A percentile compares a stretch with the other conserved stretches of the same genome.
Evolutionary conservation across 1,140 invertebrate species (phyloP).

Genomic region (Temnothorax nylanderi): DNA sequence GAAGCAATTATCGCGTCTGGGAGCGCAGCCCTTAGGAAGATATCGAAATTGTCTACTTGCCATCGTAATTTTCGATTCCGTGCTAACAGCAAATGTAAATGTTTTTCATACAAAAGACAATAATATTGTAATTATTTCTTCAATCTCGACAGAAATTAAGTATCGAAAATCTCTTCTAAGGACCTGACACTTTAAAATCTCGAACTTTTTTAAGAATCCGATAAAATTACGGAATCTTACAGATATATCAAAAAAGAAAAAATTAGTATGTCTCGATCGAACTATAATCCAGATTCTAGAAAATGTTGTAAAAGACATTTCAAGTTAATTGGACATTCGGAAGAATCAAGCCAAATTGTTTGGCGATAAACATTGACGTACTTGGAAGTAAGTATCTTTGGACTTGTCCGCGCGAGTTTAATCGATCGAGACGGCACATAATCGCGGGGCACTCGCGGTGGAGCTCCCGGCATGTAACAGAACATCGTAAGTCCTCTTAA

Average conservation of each 20-base stretch:
- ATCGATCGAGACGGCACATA: constrained; percentile 60
- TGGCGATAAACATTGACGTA: background rate
- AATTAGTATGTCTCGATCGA: background rate
- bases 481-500: constrained; percentile 66
- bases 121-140: background rate
- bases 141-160: background rate
- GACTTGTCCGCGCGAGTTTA: constrained; percentile 34
- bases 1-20: constrained; percentile 22
- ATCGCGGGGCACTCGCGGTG: constrained; percentile 64
- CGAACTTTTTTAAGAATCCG: background rate
- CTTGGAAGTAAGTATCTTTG: background rate
- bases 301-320: background rate
- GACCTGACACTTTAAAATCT: background rate
- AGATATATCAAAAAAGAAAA: background rate
- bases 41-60: background rate
- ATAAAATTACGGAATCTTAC: background rate
- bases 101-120: background rate
- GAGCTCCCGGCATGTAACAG: constrained; percentile 53
- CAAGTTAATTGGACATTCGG: background rate
- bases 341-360: too few species aligned
- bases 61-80: background rate
- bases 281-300: background rate
- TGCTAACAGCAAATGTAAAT: background rate
- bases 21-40: background rate
- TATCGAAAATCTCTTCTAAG: background rate